Base-by-base conservation (phyloP, 1,140 invertebrate species). In the Rhyacophila brunnea region DNA sequence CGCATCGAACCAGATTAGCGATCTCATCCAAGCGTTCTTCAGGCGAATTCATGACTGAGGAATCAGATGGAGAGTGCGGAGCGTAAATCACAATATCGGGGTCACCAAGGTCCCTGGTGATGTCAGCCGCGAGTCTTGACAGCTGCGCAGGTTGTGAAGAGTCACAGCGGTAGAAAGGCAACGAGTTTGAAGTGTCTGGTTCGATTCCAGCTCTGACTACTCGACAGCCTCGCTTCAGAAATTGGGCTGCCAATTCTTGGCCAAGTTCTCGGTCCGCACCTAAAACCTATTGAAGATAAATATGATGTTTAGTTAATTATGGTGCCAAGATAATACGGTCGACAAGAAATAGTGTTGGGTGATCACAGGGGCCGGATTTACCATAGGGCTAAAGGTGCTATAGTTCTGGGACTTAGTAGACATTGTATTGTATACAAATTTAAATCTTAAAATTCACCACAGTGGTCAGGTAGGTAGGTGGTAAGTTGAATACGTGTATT, bases 61-160 rank as follows among this genome's bases (percentile, higher is more conserved):
- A 28, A 28, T 28, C 23, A 28, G 23, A 3, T 9, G 23, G 9
- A 0, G 17, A 36, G 0, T 32, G 20, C 5, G 48, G 14, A 7
- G 55, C 28, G 35, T 60, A 50, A 7, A 65, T 32, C 1, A 65
- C 23, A 10, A 65, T 50, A 17, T 65, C 63, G 14, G 51, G 28
- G 15, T 53, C 38, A 6, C 58, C 58, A 17, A 54, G 43, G 6
- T 50, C 28, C 17, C n/a, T n/a, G 14, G 52, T 19, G n/a, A 65
- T 35, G 10, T 32, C 6, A 17, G 48, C 19, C 9, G 63, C 48
- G 17, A 65, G 28, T 7, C 14, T 9, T 2, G 10, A 7, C 32
- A 61, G n/a, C 13, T 47, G 23, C n/a, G 34, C 28, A 0, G 63
- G 58, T 9, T 45, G 32, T 14, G 35, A 1, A 18, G 58, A 18